Evolutionary conservation across 2,113 vertebrate species (phyloP).

Genomic region (Oxygymnocypris stewartii): DNA sequence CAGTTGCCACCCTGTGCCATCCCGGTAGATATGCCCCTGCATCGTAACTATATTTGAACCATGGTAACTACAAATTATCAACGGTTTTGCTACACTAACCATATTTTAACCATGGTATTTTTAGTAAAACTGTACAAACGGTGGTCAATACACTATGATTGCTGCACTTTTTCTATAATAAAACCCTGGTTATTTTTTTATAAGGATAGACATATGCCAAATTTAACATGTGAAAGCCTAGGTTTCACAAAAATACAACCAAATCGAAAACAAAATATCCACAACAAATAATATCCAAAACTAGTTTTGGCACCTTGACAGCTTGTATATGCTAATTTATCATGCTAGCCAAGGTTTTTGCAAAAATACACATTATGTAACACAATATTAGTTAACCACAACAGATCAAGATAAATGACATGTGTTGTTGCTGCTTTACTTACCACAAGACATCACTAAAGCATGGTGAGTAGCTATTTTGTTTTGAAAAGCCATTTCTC

Average conservation of each 20-base stretch:
- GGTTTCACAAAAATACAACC: neutral
- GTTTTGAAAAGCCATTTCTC: slow-evolving; percentile 16
- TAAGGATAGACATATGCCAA: no score
- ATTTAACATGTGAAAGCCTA: neutral
- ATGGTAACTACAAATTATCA: no score
- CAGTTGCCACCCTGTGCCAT: no score
- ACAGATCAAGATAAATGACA: neutral
- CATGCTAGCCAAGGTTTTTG: neutral
- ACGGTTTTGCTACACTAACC: neutral
- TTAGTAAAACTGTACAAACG: no score
- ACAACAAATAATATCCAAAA: neutral
- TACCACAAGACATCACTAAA: neutral
- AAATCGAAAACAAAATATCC: neutral
- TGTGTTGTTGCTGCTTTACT: neutral
- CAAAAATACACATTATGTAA: neutral
- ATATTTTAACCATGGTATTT: no score
- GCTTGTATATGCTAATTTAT: neutral
- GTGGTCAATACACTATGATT: no score
- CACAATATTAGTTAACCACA: slow-evolving; percentile 5
- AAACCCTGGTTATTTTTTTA: no score
- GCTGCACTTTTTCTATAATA: no score
- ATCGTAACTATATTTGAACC: no score
- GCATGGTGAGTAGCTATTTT: neutral
- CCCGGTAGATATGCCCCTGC: no score
- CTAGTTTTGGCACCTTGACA: neutral